phyloP scores from a whole-genome alignment of 2,113 vertebrate species.

The Prochilodus magdalenae region DNA sequence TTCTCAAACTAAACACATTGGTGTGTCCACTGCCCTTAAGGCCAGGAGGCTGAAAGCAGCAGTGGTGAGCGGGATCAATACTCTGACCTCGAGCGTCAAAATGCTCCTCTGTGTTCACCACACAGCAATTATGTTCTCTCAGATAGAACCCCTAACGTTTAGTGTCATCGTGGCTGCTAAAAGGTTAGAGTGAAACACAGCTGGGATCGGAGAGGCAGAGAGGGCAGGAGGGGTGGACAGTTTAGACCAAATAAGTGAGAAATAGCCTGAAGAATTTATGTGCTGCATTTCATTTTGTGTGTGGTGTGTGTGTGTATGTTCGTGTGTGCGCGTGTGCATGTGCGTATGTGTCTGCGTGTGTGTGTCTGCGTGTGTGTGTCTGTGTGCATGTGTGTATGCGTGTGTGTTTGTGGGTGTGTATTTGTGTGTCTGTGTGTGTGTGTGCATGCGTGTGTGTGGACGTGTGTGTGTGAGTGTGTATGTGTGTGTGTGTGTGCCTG shows the following conservation, averaged over 20 bases:
- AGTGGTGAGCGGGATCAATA: conserved; percentile 50
- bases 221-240: not conserved
- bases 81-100: conserved; percentile 40
- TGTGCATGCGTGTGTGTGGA: too few species aligned
- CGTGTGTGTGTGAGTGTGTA: not conserved
- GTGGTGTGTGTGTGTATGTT: too few species aligned
- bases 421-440: not conserved
- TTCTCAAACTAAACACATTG: conserved; percentile 9
- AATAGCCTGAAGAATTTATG: conserved; percentile 1
- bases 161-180: conserved; percentile 10
- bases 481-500: not conserved
- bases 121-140: conserved; percentile 45
- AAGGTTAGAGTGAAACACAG: conserved; percentile 3
- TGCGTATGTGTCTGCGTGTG: not conserved
- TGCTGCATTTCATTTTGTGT: not conserved
- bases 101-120: conserved; percentile 27
- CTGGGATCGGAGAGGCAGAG: not conserved
- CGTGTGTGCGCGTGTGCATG: not conserved
- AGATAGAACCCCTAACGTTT: conserved; percentile 47
- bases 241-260: conserved; percentile 19
- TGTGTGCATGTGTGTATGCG: not conserved
- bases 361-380: too few species aligned
- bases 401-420: not conserved
- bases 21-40: conserved; percentile 40
- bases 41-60: conserved; percentile 56